Evolutionary conservation across 2,888 invertebrate species (phyloP), one percentile per base, ranked within the genome.

Genomic region (Leucophenga maculata): DNA sequence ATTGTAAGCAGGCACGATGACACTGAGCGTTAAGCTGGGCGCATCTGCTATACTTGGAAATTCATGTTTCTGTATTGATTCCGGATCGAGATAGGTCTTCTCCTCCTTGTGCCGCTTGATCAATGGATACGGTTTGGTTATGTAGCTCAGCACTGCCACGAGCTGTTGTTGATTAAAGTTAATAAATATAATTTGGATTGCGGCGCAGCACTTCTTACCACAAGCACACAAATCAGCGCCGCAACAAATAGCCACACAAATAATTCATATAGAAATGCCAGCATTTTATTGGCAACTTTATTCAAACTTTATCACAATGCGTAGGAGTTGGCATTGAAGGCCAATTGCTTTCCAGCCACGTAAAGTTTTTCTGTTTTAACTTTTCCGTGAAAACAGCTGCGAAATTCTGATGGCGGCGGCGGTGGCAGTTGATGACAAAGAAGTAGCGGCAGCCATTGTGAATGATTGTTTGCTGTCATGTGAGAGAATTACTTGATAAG

Each of bases 1-100:
- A 91, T 99, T 97, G 87, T 97, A 99, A 8, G 99, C 98, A 65
- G 99, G 99, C 72, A 99, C 93, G 77, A 99, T 91, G 4, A 99
- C 94, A 88, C 97, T 96, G 68, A 99, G 90, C 86, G 95, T 91
- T 46, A 96, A 83, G 74, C 91, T 91, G 67, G 93, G 91, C 31
- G 90, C 86, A 73, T 97, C 95, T 69, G 91, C 88, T 65, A 97
- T 89, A 64, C 91, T 92, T 11, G 97, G 95, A 86, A 97, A 97
- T 75, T 88, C 88, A 66, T 90, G 69, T 78, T 77, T 89, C 88
- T 84, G 89, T 72, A 76, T 89, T 87, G 90, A 91, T 60, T 79
- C 76, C 0, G 92, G 91, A 89, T 97, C 93, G 73, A 91, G 86
- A 87, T 91, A 97, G 75, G 89, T 91, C 79, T 93, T 92, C 88